Conservation (phyloP, 2,888 invertebrate species). For the Microplitis manilae region DNA sequence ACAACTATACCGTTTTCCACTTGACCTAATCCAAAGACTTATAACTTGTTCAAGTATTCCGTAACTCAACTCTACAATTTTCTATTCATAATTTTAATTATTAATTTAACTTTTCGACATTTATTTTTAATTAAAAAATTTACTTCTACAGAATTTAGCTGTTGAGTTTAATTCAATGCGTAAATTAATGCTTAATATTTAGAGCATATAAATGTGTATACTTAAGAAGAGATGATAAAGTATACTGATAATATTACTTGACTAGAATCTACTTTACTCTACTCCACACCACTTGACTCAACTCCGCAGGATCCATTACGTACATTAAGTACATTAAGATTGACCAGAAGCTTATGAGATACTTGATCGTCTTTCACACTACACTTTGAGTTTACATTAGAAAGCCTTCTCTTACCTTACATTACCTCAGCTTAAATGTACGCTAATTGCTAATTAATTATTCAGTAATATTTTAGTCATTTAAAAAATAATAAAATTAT, state of each 20-base stretch:
- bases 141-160: not conserved
- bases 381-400: not conserved
- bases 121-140: no score
- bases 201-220: not conserved
- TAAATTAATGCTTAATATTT: not conserved
- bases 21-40: no score
- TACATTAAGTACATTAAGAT: slow-evolving; percentile 61
- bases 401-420: not conserved
- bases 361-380: slow-evolving; percentile 33
- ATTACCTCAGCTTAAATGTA: not conserved
- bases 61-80: no score
- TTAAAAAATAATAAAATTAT: not conserved
- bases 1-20: no score
- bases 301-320: slow-evolving; percentile 59
- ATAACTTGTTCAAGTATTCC: no score
- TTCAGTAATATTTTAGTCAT: not conserved
- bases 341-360: slow-evolving; percentile 48
- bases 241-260: not conserved
- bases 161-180: not conserved
- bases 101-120: no score
- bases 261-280: slow-evolving; percentile 6
- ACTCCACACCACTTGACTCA: slow-evolving; percentile 42
- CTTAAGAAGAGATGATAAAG: not conserved
- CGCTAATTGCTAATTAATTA: not conserved
- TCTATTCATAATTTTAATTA: no score